These are phyloP conservation scores for Brevimyrus niger DNA, from an alignment of 2,113 vertebrate species.

Conservation along the genomic window DNA sequence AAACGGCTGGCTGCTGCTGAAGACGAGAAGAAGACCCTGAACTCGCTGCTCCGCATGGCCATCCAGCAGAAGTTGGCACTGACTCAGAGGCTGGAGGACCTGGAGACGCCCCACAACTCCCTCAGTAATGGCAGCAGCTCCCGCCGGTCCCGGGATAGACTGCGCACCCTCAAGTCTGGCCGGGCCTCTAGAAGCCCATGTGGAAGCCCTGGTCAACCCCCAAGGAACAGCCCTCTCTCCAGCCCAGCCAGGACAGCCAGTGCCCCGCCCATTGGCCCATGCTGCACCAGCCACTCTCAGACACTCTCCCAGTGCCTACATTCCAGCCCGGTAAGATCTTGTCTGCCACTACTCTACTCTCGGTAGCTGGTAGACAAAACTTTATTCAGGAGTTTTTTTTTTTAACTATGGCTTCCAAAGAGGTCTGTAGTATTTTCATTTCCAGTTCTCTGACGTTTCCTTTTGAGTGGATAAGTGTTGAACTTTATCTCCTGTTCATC, in stretches of 20 bases:
- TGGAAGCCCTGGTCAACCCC: constrained; percentile 1
- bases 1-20: constrained; percentile 67
- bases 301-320: constrained; percentile 35
- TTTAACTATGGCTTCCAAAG: neutral
- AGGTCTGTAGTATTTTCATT: neutral
- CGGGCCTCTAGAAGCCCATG: constrained; percentile 52
- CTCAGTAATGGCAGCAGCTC: constrained; percentile 59
- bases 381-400: neutral
- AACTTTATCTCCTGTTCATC: neutral
- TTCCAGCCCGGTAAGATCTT: constrained; percentile 9
- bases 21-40: constrained; percentile 71
- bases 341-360: neutral
- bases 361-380: neutral
- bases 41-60: constrained; percentile 70
- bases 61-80: constrained; percentile 72
- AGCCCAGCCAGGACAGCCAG: constrained; percentile 47
- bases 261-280: constrained; percentile 35
- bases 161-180: constrained; percentile 54
- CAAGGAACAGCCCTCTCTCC: constrained; percentile 39
- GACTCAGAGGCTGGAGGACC: constrained; percentile 64
- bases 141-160: constrained; percentile 58
- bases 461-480: neutral
- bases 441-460: neutral
- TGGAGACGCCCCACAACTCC: constrained; percentile 64
- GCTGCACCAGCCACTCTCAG: constrained; percentile 49